phyloP scores from a whole-genome alignment of 2,888 invertebrate genomes.

The Steromphala cineraria region DNA sequence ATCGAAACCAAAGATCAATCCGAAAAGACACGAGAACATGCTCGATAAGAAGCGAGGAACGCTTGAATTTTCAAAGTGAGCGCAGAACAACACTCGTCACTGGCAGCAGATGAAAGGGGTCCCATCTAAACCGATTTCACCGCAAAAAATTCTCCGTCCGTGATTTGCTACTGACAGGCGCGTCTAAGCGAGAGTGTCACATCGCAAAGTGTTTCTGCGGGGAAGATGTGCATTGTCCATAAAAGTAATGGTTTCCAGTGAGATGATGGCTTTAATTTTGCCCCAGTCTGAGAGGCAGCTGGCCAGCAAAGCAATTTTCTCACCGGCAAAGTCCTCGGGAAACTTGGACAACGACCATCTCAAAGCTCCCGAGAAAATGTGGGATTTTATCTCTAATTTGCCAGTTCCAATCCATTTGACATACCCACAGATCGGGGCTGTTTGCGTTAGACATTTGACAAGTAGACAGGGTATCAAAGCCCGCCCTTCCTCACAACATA shows the following conservation, averaged over 20 bases:
- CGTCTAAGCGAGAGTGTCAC: slow-evolving; percentile 20
- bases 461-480: neutral
- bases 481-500: neutral
- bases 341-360: neutral
- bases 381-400: neutral
- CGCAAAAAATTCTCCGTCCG: slow-evolving; percentile 11
- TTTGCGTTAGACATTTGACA: neutral
- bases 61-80: slow-evolving; percentile 25
- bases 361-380: neutral
- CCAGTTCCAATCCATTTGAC: slow-evolving; percentile 15
- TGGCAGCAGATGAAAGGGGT: slow-evolving; percentile 6
- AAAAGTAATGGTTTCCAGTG: slow-evolving; percentile 15
- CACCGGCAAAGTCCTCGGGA: neutral
- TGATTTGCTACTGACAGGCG: slow-evolving; percentile 13
- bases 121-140: slow-evolving; percentile 14
- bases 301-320: neutral
- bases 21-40: slow-evolving; percentile 3
- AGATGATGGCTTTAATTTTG: slow-evolving; percentile 20
- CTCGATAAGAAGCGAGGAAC: slow-evolving; percentile 15
- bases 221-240: neutral
- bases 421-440: neutral
- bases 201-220: slow-evolving; percentile 16
- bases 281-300: slow-evolving; percentile 20
- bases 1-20: slow-evolving; percentile 14
- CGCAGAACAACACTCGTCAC: slow-evolving; percentile 9